Conservation (phyloP, 2,888 invertebrate species). For the Tachystola acroxantha region DNA sequence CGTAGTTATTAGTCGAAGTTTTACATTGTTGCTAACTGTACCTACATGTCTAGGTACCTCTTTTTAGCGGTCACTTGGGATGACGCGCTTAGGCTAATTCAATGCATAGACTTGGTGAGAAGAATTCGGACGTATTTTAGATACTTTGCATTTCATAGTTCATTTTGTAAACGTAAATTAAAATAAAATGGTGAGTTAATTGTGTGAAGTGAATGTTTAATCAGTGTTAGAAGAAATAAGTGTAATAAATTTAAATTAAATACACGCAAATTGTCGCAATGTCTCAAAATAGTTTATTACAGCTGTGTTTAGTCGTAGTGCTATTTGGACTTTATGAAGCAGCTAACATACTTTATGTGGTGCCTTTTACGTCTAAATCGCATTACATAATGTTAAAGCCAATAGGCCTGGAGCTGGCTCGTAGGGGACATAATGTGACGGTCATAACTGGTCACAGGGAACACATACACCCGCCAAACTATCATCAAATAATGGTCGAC, state of each 20-base stretch:
- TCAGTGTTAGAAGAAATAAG: too few relatives aligned
- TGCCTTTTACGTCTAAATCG: constrained; percentile 68
- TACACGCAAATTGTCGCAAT: not conserved
- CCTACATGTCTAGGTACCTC: too few relatives aligned
- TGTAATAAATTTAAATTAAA: too few relatives aligned
- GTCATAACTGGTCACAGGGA: constrained; percentile 59
- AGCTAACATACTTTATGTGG: constrained; percentile 58
- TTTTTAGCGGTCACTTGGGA: too few relatives aligned
- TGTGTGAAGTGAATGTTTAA: not conserved
- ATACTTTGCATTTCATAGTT: too few relatives aligned
- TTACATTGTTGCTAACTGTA: too few relatives aligned
- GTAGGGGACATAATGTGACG: constrained; percentile 73
- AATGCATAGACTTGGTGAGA: too few relatives aligned
- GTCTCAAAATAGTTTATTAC: constrained; percentile 3
- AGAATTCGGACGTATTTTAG: too few relatives aligned
- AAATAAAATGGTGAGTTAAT: not conserved
- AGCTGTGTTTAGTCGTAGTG: constrained; percentile 9
- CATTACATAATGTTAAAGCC: constrained; percentile 65
- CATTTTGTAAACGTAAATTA: too few relatives aligned
- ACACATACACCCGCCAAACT: constrained; percentile 46
- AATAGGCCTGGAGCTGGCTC: constrained; percentile 65
- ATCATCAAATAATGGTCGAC: constrained; percentile 52
- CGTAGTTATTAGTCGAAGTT: too few relatives aligned
- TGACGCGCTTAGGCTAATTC: too few relatives aligned
- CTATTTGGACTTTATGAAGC: constrained; percentile 10